These are phyloP conservation scores for Nibea albiflora DNA, from an alignment of 2,113 vertebrate genomes.

Conservation along the genomic window DNA sequence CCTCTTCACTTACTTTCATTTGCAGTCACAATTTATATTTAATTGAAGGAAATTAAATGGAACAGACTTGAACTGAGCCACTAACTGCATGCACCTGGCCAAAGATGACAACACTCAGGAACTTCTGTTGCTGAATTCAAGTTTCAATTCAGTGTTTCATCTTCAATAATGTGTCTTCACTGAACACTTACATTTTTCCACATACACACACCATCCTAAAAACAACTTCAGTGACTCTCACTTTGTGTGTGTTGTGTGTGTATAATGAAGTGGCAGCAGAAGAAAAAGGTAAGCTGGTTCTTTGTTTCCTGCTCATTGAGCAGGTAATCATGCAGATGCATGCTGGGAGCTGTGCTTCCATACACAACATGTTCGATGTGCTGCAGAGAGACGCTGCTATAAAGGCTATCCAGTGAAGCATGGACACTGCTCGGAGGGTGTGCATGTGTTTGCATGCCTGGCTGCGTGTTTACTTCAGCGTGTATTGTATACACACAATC, in stretches of 20 bases:
- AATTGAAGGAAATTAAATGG: neutral
- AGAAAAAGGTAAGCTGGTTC: neutral
- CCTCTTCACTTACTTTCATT: neutral
- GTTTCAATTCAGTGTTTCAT: neutral
- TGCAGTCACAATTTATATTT: too few relatives aligned
- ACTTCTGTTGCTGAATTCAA: neutral
- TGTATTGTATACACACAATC: neutral
- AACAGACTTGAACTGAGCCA: neutral
- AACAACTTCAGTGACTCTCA: neutral
- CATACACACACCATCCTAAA: neutral
- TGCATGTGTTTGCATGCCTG: constrained; percentile 8
- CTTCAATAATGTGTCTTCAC: neutral
- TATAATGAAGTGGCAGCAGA: neutral
- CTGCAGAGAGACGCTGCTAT: neutral
- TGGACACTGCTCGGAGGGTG: neutral
- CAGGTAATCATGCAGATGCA: constrained; percentile 13
- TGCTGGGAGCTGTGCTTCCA: neutral
- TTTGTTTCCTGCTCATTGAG: constrained; percentile 6
- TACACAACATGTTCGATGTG: neutral
- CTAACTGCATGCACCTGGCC: neutral
- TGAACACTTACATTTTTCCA: neutral
- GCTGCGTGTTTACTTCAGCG: neutral
- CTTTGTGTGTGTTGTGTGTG: neutral
- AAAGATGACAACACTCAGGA: neutral
- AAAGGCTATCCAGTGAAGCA: neutral